These are phyloP conservation scores for Drosophila sulfurigaster DNA, from an alignment of 1,140 invertebrate species.

Conservation along the genomic window DNA sequence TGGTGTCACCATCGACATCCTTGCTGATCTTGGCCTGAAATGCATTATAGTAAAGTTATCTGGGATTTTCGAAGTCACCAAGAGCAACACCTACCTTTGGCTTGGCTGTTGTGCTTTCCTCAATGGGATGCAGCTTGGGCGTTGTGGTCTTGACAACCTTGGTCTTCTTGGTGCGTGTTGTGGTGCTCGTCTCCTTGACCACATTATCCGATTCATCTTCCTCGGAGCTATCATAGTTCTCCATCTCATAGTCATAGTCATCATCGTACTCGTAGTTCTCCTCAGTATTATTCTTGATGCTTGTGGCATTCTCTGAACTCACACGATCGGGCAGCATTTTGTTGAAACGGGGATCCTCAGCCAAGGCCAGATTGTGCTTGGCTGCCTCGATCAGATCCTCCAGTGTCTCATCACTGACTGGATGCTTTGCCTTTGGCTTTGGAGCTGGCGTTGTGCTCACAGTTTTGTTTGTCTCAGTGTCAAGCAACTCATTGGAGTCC, in stretches of 20 bases:
- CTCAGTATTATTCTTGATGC: constrained; percentile 60
- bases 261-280: constrained; percentile 62
- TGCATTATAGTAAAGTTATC: no score
- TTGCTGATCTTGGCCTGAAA: constrained; percentile 53
- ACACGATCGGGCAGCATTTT: constrained; percentile 72
- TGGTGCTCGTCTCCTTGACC: constrained; percentile 51
- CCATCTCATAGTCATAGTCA: constrained; percentile 48
- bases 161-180: constrained; percentile 50
- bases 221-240: constrained; percentile 47
- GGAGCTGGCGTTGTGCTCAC: constrained; percentile 17
- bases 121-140: constrained; percentile 70
- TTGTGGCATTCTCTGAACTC: constrained; percentile 49
- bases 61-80: background rate
- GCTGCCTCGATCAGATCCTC: constrained; percentile 75
- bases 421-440: constrained; percentile 20
- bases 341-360: constrained; percentile 79
- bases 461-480: constrained; percentile 41
- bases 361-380: constrained; percentile 71
- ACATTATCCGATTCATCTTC: constrained; percentile 47
- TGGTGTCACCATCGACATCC: constrained; percentile 23
- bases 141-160: constrained; percentile 38
- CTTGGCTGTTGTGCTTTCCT: constrained; percentile 46
- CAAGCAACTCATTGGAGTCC: constrained; percentile 54
- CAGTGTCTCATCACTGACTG: constrained; percentile 66
- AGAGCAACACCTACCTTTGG: constrained; percentile 47